Evolutionary conservation across 2,888 invertebrate genomes (phyloP).

Genomic region (Drosophila macrothrix): DNA sequence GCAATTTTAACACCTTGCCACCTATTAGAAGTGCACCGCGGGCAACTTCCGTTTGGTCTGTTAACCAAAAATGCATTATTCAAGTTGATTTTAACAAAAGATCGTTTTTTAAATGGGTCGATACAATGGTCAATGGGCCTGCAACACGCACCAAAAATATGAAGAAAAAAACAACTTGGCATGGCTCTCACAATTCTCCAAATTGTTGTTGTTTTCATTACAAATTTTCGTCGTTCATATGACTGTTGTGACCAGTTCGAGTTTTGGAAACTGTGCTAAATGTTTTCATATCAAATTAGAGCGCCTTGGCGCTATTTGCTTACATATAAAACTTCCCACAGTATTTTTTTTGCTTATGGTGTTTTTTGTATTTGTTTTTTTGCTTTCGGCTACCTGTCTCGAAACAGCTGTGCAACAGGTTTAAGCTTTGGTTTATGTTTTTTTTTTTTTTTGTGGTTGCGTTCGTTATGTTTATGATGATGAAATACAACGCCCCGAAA

Average conservation of each 20-base stretch:
- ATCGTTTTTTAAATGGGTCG: slow-evolving; percentile 33
- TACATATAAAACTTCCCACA: slow-evolving; percentile 69
- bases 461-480: slow-evolving; percentile 32
- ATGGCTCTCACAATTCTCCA: slow-evolving; percentile 46
- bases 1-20: slow-evolving; percentile 57
- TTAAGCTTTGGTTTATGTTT: slow-evolving; percentile 20
- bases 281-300: slow-evolving; percentile 71
- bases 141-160: slow-evolving; percentile 30
- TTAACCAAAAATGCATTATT: slow-evolving; percentile 41
- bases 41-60: slow-evolving; percentile 60
- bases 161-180: slow-evolving; percentile 56
- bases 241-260: slow-evolving; percentile 55
- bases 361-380: background rate
- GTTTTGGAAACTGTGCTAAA: slow-evolving; percentile 70
- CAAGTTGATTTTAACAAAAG: slow-evolving; percentile 9
- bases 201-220: slow-evolving; percentile 47
- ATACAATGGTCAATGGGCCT: slow-evolving; percentile 38
- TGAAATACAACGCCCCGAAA: slow-evolving; percentile 49
- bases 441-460: background rate
- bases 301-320: slow-evolving; percentile 58
- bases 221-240: slow-evolving; percentile 53
- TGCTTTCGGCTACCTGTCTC: slow-evolving; percentile 6
- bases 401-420: slow-evolving; percentile 60
- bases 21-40: slow-evolving; percentile 46
- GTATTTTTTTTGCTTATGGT: slow-evolving; percentile 17